Evolutionary conservation across 2,888 invertebrate genomes (phyloP).

Genomic region (Meloe dianella): DNA sequence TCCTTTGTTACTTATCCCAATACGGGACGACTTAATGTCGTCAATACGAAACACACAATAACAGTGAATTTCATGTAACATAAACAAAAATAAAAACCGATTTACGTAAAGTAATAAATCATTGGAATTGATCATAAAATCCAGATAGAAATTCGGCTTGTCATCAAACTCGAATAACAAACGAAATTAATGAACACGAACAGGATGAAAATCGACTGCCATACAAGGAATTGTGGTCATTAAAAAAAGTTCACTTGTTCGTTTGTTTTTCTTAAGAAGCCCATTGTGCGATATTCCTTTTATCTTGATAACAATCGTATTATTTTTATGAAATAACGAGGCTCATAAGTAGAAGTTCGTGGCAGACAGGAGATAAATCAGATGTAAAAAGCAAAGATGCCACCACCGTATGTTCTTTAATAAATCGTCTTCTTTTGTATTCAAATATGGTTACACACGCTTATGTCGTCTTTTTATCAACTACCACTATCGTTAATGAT

Average conservation of each 20-base stretch:
- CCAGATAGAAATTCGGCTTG: not conserved
- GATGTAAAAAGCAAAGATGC: not conserved
- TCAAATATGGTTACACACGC: not conserved
- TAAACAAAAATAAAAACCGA: not conserved
- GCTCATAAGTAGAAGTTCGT: not conserved
- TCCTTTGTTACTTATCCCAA: constrained; percentile 26
- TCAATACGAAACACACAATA: not conserved
- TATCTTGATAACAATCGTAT: not conserved
- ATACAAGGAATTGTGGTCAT: not conserved
- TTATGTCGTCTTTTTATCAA: not conserved
- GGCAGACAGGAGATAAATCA: constrained; percentile 1
- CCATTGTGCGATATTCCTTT: not conserved
- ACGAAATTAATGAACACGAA: not conserved
- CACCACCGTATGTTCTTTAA: not conserved
- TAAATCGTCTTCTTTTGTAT: constrained; percentile 6
- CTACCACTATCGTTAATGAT: constrained; percentile 1
- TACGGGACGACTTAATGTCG: constrained; percentile 26
- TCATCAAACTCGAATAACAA: not conserved
- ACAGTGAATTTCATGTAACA: not conserved
- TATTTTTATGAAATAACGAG: constrained; percentile 2
- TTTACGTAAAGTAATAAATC: not conserved
- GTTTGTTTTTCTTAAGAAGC: not conserved
- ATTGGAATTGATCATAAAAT: not conserved
- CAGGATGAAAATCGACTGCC: not conserved
- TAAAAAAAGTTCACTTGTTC: too few species aligned